A percentile compares a stretch with the other conserved stretches of the same genome.
phyloP scores from a whole-genome alignment of 2,797 vertebrate species.

The Sylvilagus floridanus region DNA sequence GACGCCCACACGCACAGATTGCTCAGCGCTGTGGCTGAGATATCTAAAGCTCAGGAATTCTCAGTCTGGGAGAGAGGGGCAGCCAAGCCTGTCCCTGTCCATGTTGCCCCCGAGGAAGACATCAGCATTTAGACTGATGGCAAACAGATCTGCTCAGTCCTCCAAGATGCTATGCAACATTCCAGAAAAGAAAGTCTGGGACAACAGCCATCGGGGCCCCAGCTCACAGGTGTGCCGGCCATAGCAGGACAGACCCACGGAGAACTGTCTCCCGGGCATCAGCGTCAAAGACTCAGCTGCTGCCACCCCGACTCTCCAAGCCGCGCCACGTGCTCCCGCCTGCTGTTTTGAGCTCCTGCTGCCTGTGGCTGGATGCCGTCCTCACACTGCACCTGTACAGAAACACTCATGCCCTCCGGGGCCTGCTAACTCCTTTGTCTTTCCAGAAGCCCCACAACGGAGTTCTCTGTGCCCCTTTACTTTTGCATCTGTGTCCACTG shows the following conservation, averaged over 20 bases:
- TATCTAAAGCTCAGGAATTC: not conserved
- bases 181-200: not conserved
- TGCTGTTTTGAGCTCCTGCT: not conserved
- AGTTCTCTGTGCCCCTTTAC: not conserved
- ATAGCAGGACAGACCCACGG: not conserved
- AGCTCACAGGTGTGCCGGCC: not conserved
- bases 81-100: not conserved
- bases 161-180: not conserved
- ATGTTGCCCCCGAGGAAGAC: not conserved
- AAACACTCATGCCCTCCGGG: not conserved
- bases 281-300: not conserved
- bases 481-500: not conserved
- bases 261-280: not conserved
- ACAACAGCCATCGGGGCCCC: not conserved
- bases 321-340: rapidly evolving
- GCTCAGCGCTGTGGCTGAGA: not conserved
- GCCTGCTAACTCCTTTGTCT: not conserved
- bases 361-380: not conserved
- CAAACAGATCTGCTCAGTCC: not conserved
- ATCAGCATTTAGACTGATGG: not conserved
- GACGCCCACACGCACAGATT: not conserved
- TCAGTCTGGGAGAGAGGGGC: not conserved
- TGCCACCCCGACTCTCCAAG: not conserved
- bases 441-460: not conserved
- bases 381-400: too few species aligned